phyloP scores from a whole-genome alignment of 2,888 invertebrate species.

The Phengaris alcon region DNA sequence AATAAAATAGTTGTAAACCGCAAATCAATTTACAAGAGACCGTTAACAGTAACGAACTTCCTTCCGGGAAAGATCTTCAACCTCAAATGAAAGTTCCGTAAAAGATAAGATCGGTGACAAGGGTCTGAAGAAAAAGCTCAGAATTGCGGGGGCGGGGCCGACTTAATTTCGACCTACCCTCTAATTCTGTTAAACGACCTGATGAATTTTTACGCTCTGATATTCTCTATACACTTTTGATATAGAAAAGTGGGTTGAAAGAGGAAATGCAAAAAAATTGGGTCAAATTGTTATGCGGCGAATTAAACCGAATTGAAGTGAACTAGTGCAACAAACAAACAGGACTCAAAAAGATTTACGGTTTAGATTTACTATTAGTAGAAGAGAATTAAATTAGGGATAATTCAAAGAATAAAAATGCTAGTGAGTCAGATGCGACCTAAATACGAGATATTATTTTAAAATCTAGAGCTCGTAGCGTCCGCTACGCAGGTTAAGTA shows the following conservation, averaged over 20 bases:
- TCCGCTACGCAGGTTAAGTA: neutral
- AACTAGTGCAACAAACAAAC: neutral
- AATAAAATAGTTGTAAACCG: neutral
- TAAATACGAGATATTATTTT: neutral
- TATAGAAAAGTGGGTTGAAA: slow-evolving; percentile 34
- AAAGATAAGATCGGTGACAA: slow-evolving; percentile 53
- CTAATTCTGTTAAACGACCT: slow-evolving; percentile 53
- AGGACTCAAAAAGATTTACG: neutral
- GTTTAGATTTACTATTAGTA: neutral
- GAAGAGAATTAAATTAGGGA: neutral
- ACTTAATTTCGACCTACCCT: slow-evolving; percentile 60
- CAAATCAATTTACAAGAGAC: slow-evolving; percentile 15
- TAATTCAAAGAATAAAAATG: neutral
- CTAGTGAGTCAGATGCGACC: neutral
- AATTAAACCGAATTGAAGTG: slow-evolving; percentile 13
- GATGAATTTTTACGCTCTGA: slow-evolving; percentile 46
- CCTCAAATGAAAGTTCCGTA: slow-evolving; percentile 58
- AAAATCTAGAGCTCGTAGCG: neutral
- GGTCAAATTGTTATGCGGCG: slow-evolving; percentile 23
- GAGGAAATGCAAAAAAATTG: slow-evolving; percentile 24
- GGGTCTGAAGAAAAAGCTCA: slow-evolving; percentile 58
- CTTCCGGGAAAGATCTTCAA: slow-evolving; percentile 37
- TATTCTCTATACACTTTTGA: slow-evolving; percentile 46
- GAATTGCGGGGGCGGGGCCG: slow-evolving; percentile 64
- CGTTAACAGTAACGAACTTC: slow-evolving; percentile 16